phyloP scores from a whole-genome alignment of 1,140 invertebrate species.

The Metopolophium dirhodum region DNA sequence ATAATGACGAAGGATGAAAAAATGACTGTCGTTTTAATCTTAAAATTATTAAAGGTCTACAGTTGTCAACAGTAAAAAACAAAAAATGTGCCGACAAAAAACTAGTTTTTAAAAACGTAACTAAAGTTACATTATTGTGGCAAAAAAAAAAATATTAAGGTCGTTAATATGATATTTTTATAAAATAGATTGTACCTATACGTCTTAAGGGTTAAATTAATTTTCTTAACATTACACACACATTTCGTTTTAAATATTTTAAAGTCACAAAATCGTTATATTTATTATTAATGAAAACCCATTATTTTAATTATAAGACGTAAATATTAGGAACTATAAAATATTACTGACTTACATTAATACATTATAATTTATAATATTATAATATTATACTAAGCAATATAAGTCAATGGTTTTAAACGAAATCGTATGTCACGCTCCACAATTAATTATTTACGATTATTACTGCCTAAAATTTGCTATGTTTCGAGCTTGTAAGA shows the following conservation, averaged over 20 bases:
- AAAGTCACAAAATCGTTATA: background rate
- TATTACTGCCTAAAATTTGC: too few species aligned
- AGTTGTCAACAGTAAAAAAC: background rate
- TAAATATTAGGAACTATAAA: background rate
- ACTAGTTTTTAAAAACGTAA: constrained; percentile 1
- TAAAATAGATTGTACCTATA: background rate
- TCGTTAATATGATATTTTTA: background rate
- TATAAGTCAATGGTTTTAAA: background rate
- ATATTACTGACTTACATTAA: background rate
- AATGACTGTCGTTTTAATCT: constrained; percentile 36
- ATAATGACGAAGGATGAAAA: background rate
- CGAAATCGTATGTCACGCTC: background rate
- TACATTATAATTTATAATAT: background rate
- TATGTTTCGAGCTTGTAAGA: too few species aligned
- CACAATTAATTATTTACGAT: background rate
- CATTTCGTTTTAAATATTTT: background rate
- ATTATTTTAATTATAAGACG: background rate
- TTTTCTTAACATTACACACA: background rate
- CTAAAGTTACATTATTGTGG: background rate
- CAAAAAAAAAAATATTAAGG: background rate
- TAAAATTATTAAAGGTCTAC: background rate
- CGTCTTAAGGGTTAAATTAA: background rate
- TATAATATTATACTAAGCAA: background rate
- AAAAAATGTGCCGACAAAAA: background rate
- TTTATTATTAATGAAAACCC: background rate